Conservation (phyloP, 2,888 invertebrate species). For the Hydrotaea diabolus region DNA sequence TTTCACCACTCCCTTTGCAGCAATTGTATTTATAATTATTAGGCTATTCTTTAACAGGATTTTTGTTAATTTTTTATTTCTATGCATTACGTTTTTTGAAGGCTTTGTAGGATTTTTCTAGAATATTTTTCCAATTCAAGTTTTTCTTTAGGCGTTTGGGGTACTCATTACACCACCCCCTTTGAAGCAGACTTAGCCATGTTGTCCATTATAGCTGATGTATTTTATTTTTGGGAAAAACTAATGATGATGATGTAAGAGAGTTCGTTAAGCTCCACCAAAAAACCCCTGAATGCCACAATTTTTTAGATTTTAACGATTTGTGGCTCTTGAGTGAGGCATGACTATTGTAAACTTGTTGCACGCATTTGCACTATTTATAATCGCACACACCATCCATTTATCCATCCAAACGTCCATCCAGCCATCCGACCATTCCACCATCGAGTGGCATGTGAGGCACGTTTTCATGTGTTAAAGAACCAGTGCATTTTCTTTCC, state of each 20-base stretch:
- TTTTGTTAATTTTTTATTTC: too few relatives aligned
- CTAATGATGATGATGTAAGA: constrained; percentile 76
- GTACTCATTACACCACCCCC: background rate
- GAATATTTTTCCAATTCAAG: too few relatives aligned
- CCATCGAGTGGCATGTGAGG: constrained; percentile 52
- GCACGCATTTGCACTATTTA: constrained; percentile 72
- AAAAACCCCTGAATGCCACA: constrained; percentile 70
- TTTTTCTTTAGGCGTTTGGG: too few relatives aligned
- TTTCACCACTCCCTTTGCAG: too few relatives aligned
- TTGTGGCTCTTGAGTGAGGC: constrained; percentile 52
- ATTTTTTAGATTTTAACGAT: constrained; percentile 77
- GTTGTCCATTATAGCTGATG: too few relatives aligned
- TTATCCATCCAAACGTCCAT: too few relatives aligned
- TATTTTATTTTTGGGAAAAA: constrained; percentile 71
- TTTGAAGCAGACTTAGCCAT: too few relatives aligned
- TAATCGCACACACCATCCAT: constrained; percentile 59
- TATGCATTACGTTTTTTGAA: too few relatives aligned
- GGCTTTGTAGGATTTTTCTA: too few relatives aligned
- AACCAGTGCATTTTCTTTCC: background rate
- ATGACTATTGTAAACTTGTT: constrained; percentile 54
- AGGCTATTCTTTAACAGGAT: too few relatives aligned
- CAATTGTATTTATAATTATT: too few relatives aligned
- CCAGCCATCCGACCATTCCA: background rate
- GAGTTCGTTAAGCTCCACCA: constrained; percentile 5
- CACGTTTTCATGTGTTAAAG: constrained; percentile 39